Evolutionary conservation across 2,888 invertebrate genomes (phyloP).

Genomic region (Aspidiotus destructor): DNA sequence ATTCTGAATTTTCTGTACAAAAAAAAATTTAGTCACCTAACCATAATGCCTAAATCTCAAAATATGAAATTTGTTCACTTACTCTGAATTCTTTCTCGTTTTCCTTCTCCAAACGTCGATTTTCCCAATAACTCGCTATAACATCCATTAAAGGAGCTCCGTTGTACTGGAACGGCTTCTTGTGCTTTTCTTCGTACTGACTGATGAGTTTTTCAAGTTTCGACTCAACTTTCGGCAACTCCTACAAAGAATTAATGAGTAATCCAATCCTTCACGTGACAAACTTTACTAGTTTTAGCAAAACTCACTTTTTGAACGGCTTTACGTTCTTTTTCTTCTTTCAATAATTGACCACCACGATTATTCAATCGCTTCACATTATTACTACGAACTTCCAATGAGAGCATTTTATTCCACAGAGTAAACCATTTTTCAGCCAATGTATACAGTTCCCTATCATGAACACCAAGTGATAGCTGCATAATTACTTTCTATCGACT

Average conservation of each 20-base stretch:
- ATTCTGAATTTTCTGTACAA: conserved; percentile 21
- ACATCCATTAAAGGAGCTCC: conserved; percentile 54
- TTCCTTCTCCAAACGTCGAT: conserved; percentile 40
- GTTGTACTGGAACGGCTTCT: conserved; percentile 51
- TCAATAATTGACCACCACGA: conserved; percentile 72
- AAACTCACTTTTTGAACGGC: conserved; percentile 49
- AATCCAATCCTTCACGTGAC: conserved; percentile 6
- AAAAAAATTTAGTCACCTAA: background rate
- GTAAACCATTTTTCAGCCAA: conserved; percentile 57
- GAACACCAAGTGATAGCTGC: conserved; percentile 20
- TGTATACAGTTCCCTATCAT: conserved; percentile 52
- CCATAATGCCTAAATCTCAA: background rate
- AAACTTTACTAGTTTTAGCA: conserved; percentile 33
- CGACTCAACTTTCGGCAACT: conserved; percentile 64
- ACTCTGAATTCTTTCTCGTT: conserved; percentile 33
- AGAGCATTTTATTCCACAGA: conserved; percentile 65
- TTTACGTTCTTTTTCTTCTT: conserved; percentile 81
- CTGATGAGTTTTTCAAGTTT: conserved; percentile 51
- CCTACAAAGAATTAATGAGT: conserved; percentile 38
- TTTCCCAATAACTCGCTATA: conserved; percentile 54
- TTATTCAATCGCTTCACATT: conserved; percentile 70
- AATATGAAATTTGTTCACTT: conserved; percentile 4
- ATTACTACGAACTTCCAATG: conserved; percentile 63
- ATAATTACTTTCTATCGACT: background rate
- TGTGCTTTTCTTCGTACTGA: conserved; percentile 48